Percentiles rank a stretch among this genome's conserved stretches.
These are phyloP conservation scores for Drosophila paramelanica DNA, from an alignment of 2,888 invertebrate species.

Conservation along the genomic window DNA sequence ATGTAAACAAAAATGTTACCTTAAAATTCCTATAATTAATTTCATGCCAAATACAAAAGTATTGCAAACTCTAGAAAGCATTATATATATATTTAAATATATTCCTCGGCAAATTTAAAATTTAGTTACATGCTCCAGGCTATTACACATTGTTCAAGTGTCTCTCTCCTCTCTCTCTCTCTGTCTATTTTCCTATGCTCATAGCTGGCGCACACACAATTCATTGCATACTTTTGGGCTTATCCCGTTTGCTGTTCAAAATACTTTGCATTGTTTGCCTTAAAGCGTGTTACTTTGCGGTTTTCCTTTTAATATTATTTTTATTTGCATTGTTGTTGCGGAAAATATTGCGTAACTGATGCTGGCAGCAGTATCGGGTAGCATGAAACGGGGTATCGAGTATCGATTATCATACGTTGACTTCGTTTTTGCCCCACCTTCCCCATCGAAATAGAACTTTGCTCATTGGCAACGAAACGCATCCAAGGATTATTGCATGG, in stretches of 20 bases:
- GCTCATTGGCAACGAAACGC: conserved; percentile 38
- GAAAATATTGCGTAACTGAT: conserved; percentile 35
- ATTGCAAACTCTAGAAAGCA: no score
- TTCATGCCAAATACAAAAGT: no score
- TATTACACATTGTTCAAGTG: not conserved
- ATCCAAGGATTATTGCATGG: conserved; percentile 50
- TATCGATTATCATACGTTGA: conserved; percentile 47
- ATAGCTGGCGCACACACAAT: conserved; percentile 1
- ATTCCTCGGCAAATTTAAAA: no score
- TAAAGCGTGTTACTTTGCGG: conserved; percentile 16
- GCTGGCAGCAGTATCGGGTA: conserved; percentile 16
- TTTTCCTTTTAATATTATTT: conserved; percentile 18
- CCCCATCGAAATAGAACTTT: conserved; percentile 10
- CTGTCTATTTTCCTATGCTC: not conserved
- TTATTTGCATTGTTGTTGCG: conserved; percentile 11
- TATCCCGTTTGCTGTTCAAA: conserved; percentile 17
- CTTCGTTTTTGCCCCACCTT: conserved; percentile 8
- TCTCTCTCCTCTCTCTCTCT: not conserved
- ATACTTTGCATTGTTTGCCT: conserved; percentile 19
- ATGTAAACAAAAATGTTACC: no score
- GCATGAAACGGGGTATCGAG: conserved; percentile 35
- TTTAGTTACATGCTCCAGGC: not conserved
- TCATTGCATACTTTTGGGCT: conserved; percentile 27
- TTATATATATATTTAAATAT: no score
- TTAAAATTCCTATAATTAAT: no score